These are phyloP conservation scores for Melanerpes formicivorus DNA, from an alignment of 2,113 vertebrate genomes.

Conservation along the genomic window DNA sequence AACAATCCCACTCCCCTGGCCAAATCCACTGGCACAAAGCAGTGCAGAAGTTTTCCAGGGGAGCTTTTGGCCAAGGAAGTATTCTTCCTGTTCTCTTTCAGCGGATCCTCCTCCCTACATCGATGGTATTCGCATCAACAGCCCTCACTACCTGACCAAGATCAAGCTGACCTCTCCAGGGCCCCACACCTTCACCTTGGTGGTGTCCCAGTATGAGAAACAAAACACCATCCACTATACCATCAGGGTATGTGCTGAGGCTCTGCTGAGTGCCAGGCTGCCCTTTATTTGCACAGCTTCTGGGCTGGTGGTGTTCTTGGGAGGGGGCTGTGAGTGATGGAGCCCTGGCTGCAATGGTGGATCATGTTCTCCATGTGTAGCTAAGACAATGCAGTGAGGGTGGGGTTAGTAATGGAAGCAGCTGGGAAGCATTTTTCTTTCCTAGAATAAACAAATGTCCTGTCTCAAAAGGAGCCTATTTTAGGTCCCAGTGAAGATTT, in stretches of 20 bases:
- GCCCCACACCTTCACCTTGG: slow-evolving; percentile 90
- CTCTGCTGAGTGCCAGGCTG: background rate
- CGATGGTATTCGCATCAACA: slow-evolving; percentile 98
- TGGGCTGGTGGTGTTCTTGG: background rate
- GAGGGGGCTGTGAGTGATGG: background rate
- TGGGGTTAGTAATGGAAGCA: background rate
- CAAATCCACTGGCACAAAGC: background rate
- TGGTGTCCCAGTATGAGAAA: slow-evolving; percentile 98
- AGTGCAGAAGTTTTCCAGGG: background rate
- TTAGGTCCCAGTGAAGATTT: background rate
- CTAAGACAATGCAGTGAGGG: background rate
- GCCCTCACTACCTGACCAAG: slow-evolving; percentile 98
- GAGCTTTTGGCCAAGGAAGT: background rate
- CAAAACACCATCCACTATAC: slow-evolving; percentile 99
- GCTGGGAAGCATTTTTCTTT: background rate
- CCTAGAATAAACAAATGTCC: background rate
- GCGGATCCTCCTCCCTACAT: slow-evolving; percentile 94
- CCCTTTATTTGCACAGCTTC: background rate
- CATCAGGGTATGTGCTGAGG: slow-evolving; percentile 81
- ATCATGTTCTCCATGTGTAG: background rate
- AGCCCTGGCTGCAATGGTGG: background rate
- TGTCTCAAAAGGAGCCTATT: background rate
- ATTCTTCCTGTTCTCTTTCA: slow-evolving; percentile 60
- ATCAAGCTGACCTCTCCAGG: slow-evolving; percentile 90
- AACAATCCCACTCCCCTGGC: background rate